These are phyloP conservation scores for Eubucco bourcierii DNA, from an alignment of 2,113 vertebrate genomes.

Conservation along the genomic window DNA sequence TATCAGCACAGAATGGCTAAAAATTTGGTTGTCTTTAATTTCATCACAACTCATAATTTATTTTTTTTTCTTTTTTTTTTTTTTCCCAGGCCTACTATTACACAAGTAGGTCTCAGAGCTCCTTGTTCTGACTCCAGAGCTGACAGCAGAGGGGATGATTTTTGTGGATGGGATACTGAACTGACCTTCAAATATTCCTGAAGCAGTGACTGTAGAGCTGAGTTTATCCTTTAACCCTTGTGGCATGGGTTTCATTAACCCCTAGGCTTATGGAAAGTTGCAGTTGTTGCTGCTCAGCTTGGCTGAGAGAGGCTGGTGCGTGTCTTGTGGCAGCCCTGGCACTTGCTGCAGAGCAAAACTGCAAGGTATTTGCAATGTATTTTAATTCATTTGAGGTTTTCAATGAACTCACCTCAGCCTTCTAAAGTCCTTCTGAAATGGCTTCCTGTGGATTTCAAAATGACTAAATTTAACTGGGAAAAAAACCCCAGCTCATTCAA, in stretches of 20 bases:
- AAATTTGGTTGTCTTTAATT: constrained; percentile 66
- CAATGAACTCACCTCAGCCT: constrained; percentile 28
- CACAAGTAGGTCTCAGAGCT: not conserved
- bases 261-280: not conserved
- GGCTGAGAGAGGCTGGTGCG: not conserved
- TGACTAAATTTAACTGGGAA: constrained; percentile 22
- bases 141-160: not conserved
- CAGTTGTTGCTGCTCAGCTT: not conserved
- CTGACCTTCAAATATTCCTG: not conserved
- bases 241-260: not conserved
- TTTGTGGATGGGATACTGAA: not conserved
- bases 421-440: not conserved
- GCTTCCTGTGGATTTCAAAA: constrained; percentile 52
- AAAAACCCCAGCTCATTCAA: not conserved
- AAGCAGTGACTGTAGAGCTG: not conserved
- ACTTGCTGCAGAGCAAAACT: not conserved
- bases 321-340: not conserved
- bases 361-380: not conserved
- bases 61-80: too few species aligned
- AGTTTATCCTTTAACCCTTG: not conserved
- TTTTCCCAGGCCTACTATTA: not conserved
- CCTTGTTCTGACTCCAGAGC: not conserved
- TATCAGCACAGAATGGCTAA: constrained; percentile 52
- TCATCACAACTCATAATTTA: constrained; percentile 46
- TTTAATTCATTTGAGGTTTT: constrained; percentile 55